Percentiles rank a stretch among this genome's conserved stretches.
Conservation (phyloP, 2,113 vertebrate genomes). For the Genyomyrus donnyi region DNA sequence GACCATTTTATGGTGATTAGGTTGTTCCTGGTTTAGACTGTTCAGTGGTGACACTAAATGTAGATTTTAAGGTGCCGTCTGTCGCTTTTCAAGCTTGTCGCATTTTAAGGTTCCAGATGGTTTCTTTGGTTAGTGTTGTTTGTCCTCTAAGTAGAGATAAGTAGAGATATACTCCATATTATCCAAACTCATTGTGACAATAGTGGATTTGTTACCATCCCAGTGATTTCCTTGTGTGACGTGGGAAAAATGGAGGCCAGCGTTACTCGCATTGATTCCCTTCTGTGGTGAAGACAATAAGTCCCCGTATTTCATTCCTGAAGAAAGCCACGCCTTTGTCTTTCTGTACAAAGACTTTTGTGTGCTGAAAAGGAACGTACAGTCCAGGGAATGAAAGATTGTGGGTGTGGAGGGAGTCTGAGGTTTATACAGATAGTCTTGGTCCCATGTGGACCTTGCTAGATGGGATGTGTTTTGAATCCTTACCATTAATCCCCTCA, state of each 20-base stretch:
- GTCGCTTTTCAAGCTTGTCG: background rate
- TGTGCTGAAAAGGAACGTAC: slow-evolving; percentile 8
- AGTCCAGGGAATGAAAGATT: background rate
- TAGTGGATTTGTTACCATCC: slow-evolving; percentile 1
- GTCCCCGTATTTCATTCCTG: background rate
- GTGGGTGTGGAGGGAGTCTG: background rate
- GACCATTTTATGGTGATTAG: background rate
- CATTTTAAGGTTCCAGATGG: background rate
- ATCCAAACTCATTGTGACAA: background rate
- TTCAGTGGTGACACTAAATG: background rate
- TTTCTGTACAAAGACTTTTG: slow-evolving; percentile 1
- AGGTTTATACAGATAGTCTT: background rate
- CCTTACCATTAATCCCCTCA: background rate
- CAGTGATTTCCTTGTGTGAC: background rate
- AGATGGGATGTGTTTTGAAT: background rate
- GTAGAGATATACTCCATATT: background rate
- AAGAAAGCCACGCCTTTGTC: slow-evolving; percentile 21
- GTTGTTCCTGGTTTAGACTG: background rate
- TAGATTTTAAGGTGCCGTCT: background rate
- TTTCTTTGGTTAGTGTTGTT: background rate
- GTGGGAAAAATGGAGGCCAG: background rate
- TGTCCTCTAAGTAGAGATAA: background rate
- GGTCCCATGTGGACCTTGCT: background rate
- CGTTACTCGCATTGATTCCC: background rate
- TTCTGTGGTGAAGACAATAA: background rate